Base-by-base conservation (phyloP, 2,888 invertebrate species). In the Embidobia sp. region DNA sequence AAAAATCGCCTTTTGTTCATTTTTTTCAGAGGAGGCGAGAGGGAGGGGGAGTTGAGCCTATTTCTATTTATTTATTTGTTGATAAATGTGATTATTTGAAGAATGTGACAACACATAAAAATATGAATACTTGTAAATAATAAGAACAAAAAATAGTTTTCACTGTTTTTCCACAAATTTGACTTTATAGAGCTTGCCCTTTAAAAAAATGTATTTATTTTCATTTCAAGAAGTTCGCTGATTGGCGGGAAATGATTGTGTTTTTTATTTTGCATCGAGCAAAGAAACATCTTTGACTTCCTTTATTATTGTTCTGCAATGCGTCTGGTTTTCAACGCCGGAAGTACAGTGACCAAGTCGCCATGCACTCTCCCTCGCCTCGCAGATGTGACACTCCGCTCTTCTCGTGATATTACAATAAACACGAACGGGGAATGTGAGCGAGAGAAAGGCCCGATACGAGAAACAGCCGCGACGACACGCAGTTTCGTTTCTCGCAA, bases 291-390 rank as follows among this genome's bases (percentile, higher is more conserved):
- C 18, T 35, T 63, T 42, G 31, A 40, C 29, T 64, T 64, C 15
- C 64, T 53, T 3, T 6, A 5, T 3, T n/a, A 33, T 48, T 61
- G 35, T 48, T 64, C 18, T 46, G 11, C 26, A 55, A n/a, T 37
- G 18, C 22, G 26, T 0, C 22, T 27, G 35, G 22, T 13, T 48
- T 63, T 63, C 15, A 27, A 15, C 64, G 27, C 33, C 66, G 66
- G 66, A 67, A 67, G 55, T 55, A 37, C 66, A 55, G 55, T 55
- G 55, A 67, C 66, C 66, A 67, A 55, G 46, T 55, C 29, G 55
- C 44, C n/a, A 27, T 49, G 63, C 37, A 40, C 10, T 63, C 40
- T 63, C 63, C 33, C 11, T 46, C 51, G 26, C 31, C 19, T 19
- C 13, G 35, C 53, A 48, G 37, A 37, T 48, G 55, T 37, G 55